These are phyloP conservation scores for Hemibagrus wyckioides DNA, from an alignment of 2,113 vertebrate genomes.

Conservation along the genomic window DNA sequence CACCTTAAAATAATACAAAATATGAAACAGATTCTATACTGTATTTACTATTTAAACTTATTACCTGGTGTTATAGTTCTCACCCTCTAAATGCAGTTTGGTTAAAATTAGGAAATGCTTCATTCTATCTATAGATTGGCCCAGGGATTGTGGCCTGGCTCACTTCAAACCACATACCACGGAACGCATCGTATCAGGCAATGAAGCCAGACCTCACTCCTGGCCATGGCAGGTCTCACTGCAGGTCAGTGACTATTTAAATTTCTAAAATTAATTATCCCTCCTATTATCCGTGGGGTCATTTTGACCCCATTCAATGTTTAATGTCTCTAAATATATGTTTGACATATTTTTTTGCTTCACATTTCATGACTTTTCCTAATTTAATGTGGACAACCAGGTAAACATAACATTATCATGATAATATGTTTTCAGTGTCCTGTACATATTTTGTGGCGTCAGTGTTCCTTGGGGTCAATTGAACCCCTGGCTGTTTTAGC, in stretches of 20 bases:
- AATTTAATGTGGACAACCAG: too few relatives aligned
- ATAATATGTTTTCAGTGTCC: too few relatives aligned
- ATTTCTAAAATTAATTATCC: not conserved
- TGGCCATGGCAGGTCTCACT: slow-evolving; percentile 81
- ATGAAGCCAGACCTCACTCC: slow-evolving; percentile 74
- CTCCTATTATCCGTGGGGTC: too few relatives aligned
- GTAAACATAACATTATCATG: too few relatives aligned
- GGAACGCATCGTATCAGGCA: slow-evolving; percentile 74
- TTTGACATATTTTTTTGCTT: too few relatives aligned
- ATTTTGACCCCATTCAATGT: too few relatives aligned
- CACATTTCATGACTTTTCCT: too few relatives aligned
- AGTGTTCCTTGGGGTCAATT: too few relatives aligned
- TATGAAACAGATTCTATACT: not conserved
- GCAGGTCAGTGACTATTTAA: slow-evolving; percentile 64
- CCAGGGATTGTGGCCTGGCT: slow-evolving; percentile 73
- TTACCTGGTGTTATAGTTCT: not conserved
- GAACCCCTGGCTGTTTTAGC: too few relatives aligned
- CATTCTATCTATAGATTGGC: slow-evolving; percentile 70
- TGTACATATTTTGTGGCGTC: too few relatives aligned
- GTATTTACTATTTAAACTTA: not conserved
- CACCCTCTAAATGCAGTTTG: not conserved
- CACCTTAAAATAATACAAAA: not conserved
- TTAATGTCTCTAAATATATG: too few relatives aligned
- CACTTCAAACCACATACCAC: slow-evolving; percentile 76
- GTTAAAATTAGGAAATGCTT: not conserved